A percentile compares a stretch with the other conserved stretches of the same genome.
These are phyloP conservation scores for Craseonycteris thonglongyai DNA, from an alignment of 2,113 vertebrate genomes.

Conservation along the genomic window DNA sequence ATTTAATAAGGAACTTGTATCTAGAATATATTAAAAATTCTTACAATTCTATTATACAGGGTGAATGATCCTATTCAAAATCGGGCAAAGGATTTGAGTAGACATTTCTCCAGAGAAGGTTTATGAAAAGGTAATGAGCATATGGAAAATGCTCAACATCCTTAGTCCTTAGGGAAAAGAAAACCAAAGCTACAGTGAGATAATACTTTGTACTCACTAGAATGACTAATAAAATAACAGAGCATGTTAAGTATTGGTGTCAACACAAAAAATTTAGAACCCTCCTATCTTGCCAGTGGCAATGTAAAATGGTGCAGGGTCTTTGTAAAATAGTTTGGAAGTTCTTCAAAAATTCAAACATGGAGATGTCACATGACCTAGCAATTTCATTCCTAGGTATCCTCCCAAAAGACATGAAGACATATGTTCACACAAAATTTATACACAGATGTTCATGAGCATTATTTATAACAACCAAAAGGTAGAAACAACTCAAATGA, in stretches of 20 bases:
- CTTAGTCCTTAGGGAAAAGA: neutral
- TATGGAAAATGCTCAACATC: neutral
- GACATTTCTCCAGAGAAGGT: neutral
- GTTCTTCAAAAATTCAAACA: neutral
- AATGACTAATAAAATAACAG: neutral
- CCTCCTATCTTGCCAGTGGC: neutral
- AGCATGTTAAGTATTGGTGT: neutral
- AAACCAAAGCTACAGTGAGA: neutral
- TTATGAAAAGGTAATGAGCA: neutral
- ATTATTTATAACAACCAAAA: neutral
- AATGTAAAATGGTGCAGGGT: neutral
- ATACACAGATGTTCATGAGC: neutral
- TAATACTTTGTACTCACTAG: neutral
- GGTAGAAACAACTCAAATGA: neutral
- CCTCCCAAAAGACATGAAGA: neutral
- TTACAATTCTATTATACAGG: neutral
- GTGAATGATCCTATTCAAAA: neutral
- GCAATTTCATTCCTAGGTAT: neutral
- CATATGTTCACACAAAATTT: neutral
- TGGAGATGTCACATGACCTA: neutral
- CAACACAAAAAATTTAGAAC: neutral
- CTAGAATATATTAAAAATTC: neutral
- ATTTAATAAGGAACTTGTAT: neutral
- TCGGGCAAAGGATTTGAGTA: neutral
- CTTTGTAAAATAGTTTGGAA: neutral